A percentile compares a stretch with the other conserved stretches of the same genome.
Conservation (phyloP, 2,797 vertebrate genomes). For the Podarcis lilfordi region DNA sequence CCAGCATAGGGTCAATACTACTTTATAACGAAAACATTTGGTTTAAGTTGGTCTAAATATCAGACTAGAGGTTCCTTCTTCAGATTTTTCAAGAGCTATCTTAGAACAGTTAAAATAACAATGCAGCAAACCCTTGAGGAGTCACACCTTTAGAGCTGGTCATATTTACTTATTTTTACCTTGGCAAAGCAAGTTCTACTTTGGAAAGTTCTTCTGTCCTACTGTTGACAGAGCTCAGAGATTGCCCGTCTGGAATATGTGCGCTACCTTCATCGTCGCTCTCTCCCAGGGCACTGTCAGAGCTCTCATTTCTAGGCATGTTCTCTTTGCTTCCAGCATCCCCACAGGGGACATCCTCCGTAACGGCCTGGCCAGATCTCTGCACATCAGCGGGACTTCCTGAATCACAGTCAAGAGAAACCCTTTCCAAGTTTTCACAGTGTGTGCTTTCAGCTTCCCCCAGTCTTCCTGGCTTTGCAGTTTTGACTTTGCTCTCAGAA, state of each 20-base stretch:
- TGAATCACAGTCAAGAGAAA: conserved; percentile 24
- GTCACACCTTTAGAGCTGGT: neutral
- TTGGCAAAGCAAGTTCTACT: conserved; percentile 84
- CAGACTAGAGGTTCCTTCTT: neutral
- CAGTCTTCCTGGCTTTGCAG: neutral
- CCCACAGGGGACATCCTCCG: conserved; percentile 74
- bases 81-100: neutral
- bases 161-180: conserved; percentile 69
- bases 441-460: conserved; percentile 48
- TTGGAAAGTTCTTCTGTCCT: conserved; percentile 69
- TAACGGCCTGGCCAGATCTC: conserved; percentile 42
- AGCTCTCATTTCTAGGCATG: conserved; percentile 84
- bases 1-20: neutral
- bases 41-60: neutral
- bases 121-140: neutral
- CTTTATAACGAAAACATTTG: neutral
- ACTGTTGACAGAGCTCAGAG: conserved; percentile 33
- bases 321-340: conserved; percentile 71
- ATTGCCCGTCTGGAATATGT: conserved; percentile 38
- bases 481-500: neutral
- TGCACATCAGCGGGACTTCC: conserved; percentile 47
- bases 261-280: conserved; percentile 81
- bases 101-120: neutral
- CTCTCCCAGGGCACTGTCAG: conserved; percentile 86
- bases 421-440: conserved; percentile 32